phyloP scores from a whole-genome alignment of 92 coral and sea anemone species.

The Galaxea fascicularis region DNA sequence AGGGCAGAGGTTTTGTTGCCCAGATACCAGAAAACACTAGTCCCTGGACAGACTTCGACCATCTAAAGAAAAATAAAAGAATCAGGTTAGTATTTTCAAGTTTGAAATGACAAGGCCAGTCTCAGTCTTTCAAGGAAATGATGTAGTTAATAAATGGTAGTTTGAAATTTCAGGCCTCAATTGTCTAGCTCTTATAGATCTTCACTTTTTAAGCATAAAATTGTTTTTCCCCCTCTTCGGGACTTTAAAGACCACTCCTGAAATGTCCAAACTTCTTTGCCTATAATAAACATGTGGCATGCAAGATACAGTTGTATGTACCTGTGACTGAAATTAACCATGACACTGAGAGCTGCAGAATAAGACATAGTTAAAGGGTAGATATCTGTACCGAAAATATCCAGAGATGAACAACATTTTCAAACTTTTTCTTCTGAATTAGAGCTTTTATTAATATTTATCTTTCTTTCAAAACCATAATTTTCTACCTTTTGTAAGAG shows the following conservation, averaged over 20 bases:
- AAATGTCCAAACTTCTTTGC: slow-evolving; percentile 5
- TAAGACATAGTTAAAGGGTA: slow-evolving; percentile 17
- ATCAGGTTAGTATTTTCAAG: slow-evolving; percentile 10
- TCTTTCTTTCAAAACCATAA: slow-evolving; percentile 36
- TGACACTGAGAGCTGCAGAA: slow-evolving; percentile 4
- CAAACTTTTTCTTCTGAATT: slow-evolving; percentile 12
- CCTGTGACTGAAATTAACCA: slow-evolving; percentile 9
- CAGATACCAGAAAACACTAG: slow-evolving; percentile 15
- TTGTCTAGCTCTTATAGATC: slow-evolving; percentile 19
- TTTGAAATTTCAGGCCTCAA: slow-evolving; percentile 5
- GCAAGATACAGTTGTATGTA: slow-evolving; percentile 8
- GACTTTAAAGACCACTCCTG: slow-evolving; percentile 6
- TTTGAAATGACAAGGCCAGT: not conserved
- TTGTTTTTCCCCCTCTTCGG: slow-evolving; percentile 8
- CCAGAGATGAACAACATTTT: slow-evolving; percentile 25
- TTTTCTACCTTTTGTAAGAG: slow-evolving; percentile 23
- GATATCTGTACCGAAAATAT: not conserved
- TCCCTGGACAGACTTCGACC: slow-evolving; percentile 9
- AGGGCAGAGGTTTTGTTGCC: slow-evolving; percentile 7
- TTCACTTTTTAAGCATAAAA: slow-evolving; percentile 3
- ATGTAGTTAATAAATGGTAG: not conserved
- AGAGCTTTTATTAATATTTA: not conserved
- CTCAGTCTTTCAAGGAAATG: slow-evolving; percentile 20
- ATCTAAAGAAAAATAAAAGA: slow-evolving; percentile 12
- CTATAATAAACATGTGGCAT: slow-evolving; percentile 1